Base-by-base conservation (phyloP, 2,113 vertebrate genomes). In the Mandrillus leucophaeus region DNA sequence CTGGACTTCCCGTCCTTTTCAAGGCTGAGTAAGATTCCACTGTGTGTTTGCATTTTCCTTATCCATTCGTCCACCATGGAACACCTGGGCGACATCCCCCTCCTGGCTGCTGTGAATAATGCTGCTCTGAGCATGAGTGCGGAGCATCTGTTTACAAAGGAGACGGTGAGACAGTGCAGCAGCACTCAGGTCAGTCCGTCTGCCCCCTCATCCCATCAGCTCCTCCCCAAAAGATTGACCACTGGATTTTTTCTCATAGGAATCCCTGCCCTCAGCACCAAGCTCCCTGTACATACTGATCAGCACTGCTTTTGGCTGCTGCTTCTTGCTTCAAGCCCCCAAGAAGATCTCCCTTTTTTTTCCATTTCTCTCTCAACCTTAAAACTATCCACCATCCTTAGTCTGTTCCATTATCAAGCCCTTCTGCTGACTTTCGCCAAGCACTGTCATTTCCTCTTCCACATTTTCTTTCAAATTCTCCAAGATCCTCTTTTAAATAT, bases 111-210 rank as follows among this genome's bases (percentile, higher is more conserved):
- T 14, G 32, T 66, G 64, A 81, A 25, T 25, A 66, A 16, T 1
- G 40, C 84, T 32, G 72, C 72, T 1, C 1, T 48, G 70, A 59
- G 16, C 20, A 0, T 17, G 35, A 16, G 2, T 3, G 25, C 10
- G 40, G 55, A 2, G 17, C 1, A 0, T 32, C 52, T 45, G 6
- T 30, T 59, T 45, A 14, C 35, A 18, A 22, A 75, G 76, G 59
- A n/a, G 16, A 30, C 12, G 3, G n/a, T n/a, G 73, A 23, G 27
- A n/a, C 22, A 11, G 23, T 8, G 7, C 0, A 1, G 13, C 11
- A 20, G 40, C 4, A 11, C 43, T 57, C 11, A 9, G n/a, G 35
- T 52, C 30, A 0, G 2, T 3, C 78, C 5, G 20, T 6, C 32
- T 12, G 6, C 27, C 43, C n/a, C 32, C 0, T 30, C 2, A 7